phyloP scores from a whole-genome alignment of 2,888 invertebrate species.

The Papilio elwesi region DNA sequence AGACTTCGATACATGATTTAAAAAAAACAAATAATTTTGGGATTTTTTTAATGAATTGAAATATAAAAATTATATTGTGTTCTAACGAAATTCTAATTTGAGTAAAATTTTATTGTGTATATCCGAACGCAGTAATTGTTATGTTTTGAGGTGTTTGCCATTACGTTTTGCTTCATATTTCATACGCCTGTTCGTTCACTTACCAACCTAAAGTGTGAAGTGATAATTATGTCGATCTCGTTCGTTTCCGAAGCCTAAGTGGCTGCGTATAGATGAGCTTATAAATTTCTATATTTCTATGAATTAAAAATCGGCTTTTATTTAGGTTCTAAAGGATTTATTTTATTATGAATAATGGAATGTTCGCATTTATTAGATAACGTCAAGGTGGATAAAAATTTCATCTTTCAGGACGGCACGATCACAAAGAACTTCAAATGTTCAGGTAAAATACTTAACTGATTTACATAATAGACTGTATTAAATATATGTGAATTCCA shows the following conservation, averaged over 20 bases:
- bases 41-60: not conserved
- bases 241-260: conserved; percentile 53
- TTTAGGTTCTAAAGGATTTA: conserved; percentile 55
- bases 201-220: conserved; percentile 52
- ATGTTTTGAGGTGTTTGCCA: conserved; percentile 52
- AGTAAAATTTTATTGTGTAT: conserved; percentile 40
- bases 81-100: not conserved
- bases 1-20: too few species aligned
- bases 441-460: conserved; percentile 82
- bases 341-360: conserved; percentile 85
- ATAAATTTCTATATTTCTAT: conserved; percentile 59
- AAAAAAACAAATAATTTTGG: too few species aligned
- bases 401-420: conserved; percentile 76
- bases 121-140: conserved; percentile 57
- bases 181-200: conserved; percentile 49
- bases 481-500: conserved; percentile 30
- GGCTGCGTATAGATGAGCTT: conserved; percentile 49
- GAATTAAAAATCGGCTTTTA: conserved; percentile 59
- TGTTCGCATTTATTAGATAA: conserved; percentile 88
- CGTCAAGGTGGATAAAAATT: conserved; percentile 83
- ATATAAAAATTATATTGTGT: not conserved
- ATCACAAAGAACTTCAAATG: conserved; percentile 86
- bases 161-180: conserved; percentile 54
- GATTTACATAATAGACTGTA: conserved; percentile 49
- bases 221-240: conserved; percentile 56